Percentiles rank a stretch among this genome's conserved stretches.
These are phyloP conservation scores for Ariopsis seemanni DNA, from an alignment of 2,113 vertebrate species.

Conservation along the genomic window DNA sequence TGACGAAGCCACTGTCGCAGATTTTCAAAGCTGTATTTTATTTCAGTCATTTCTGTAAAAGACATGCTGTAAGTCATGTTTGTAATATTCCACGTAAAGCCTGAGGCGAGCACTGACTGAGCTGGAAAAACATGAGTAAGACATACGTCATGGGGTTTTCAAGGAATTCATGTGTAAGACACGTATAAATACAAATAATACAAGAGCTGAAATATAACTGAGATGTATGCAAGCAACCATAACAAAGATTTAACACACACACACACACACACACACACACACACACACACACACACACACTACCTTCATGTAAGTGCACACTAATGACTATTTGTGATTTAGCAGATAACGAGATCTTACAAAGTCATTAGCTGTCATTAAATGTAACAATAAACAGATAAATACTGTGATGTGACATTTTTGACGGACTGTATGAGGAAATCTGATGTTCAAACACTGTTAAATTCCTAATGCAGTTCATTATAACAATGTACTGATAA, in stretches of 20 bases:
- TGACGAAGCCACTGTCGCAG: neutral
- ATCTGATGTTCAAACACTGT: neutral
- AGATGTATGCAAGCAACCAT: neutral
- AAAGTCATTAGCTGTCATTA: neutral
- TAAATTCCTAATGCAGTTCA: neutral
- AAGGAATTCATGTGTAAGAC: neutral
- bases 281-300: neutral
- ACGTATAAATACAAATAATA: neutral
- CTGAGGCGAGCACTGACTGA: neutral
- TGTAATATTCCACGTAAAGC: neutral
- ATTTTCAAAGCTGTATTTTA: neutral
- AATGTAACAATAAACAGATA: neutral
- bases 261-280: neutral
- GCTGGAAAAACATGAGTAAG: neutral
- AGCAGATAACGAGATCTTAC: neutral
- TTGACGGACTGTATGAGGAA: neutral
- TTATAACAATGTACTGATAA: neutral
- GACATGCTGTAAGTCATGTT: neutral
- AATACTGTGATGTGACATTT: neutral
- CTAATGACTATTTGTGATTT: neutral
- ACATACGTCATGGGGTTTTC: neutral
- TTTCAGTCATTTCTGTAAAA: neutral
- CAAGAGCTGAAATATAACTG: neutral
- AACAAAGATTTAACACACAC: neutral
- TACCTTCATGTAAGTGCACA: neutral